Base-by-base conservation (phyloP, 1,140 invertebrate species). In the Drosophila busckii region DNA sequence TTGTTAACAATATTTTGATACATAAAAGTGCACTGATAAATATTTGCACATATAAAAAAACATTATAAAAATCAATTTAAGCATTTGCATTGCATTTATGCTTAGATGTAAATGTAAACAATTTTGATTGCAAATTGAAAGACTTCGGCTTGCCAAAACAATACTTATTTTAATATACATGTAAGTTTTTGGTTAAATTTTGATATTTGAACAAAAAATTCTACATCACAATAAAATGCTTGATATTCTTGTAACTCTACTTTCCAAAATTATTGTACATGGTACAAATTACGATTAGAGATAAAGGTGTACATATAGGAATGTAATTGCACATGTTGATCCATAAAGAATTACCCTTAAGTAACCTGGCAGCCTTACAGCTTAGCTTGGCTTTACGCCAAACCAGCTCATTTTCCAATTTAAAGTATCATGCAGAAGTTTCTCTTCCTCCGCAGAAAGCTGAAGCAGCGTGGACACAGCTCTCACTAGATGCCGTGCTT, bases 361-460 rank as follows among this genome's bases (percentile, higher is more conserved):
- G 23, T 88, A 89, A 84, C 89, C 90, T 15, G 89, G 89, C 42
- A 9, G 26, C 1, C n/a, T n/a, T 3, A 13, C 7, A 20, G n/a
- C 29, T 54, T 92, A 84, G 55, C 90, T 89, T 8, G 93, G 92
- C 52, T 89, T 89, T 1, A 91, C 89, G 1, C 93, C 93, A 78
- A 95, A 96, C 94, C 94, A 95, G 3, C 94, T 96, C 91, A 93
- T 93, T 86, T 95, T 94, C 91, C 93, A 96, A 56, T 96, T 94
- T 17, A 97, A 86, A 0, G 95, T 96, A 70, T 96, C 94, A 46
- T 93, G 91, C n/a, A 97, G 89, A 0, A 97, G 84, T 78, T 92
- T 92, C 86, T 97, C 95, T 89, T 98, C 96, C 75, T 97, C 95
- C 4, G 92, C 90, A 0, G 93, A 93, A 58, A 97, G 93, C 53